Evolutionary conservation across 2,888 invertebrate genomes (phyloP).

Genomic region (Seira ritae): DNA sequence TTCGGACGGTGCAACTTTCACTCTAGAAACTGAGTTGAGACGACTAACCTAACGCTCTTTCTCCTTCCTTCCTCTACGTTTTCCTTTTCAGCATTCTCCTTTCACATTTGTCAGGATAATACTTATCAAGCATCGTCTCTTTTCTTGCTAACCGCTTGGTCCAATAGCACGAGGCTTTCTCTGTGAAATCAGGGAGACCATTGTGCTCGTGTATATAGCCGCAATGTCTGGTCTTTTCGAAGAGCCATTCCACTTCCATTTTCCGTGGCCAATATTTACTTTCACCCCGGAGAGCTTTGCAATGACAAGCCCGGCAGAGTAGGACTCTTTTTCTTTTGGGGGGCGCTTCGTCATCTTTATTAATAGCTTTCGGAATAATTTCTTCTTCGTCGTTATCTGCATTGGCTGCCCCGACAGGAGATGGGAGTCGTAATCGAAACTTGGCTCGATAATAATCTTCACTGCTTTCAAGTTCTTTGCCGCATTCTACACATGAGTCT

Average conservation of each 20-base stretch:
- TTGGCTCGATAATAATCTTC: constrained; percentile 40
- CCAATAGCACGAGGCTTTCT: constrained; percentile 48
- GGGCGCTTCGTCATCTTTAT: neutral
- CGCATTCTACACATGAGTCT: constrained; percentile 39
- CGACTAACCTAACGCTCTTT: neutral
- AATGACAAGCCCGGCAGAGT: constrained; percentile 53
- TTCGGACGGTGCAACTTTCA: neutral
- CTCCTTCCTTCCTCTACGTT: too few relatives aligned
- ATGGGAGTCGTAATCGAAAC: constrained; percentile 1
- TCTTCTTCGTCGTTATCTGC: neutral
- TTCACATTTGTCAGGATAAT: constrained; percentile 43
- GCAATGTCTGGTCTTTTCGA: constrained; percentile 60
- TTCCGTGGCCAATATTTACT: constrained; percentile 39
- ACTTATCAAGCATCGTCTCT: constrained; percentile 40
- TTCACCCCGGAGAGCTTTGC: constrained; percentile 51
- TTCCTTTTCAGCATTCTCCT: constrained; percentile 27
- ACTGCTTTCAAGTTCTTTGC: neutral
- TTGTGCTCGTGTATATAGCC: constrained; percentile 55
- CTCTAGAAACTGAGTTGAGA: neutral
- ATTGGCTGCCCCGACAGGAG: too few relatives aligned
- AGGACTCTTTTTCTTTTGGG: constrained; percentile 13
- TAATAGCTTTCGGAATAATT: neutral
- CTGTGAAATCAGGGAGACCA: constrained; percentile 43
- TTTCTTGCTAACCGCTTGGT: constrained; percentile 25
- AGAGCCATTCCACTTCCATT: constrained; percentile 32